Evolutionary conservation across 2,888 invertebrate genomes (phyloP), one percentile per base, ranked within the genome.

Genomic region (Oscheius sp.): DNA sequence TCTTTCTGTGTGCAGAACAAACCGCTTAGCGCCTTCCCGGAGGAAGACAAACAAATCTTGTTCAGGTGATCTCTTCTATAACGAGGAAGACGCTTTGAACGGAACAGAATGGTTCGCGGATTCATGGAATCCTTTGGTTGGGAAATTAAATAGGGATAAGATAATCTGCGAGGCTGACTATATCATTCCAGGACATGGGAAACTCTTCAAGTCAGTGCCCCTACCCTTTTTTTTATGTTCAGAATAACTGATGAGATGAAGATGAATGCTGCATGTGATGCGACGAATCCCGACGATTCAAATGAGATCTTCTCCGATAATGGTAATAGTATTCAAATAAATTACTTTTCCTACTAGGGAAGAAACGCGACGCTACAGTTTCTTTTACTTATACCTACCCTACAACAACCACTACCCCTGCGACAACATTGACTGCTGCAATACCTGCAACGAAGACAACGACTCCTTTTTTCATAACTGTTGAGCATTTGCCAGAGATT

Each of bases 161-260:
- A 72, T 82, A 30, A 51, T 82, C 9, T 82, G 82, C 65, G 61
- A 71, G 32, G 80, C 75, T n/a, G 87, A 88, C 72, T 84, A 81
- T 71, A 87, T 88, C 32, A 82, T 88, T 20, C 88, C 88, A 0
- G 88, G 88, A 2, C 88, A 88, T 68, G 88, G 88, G 0, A 78
- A 85, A 26, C 86, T 87, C 81, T 88, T 88, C 78, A 72, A 71
- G 77, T 78, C 24, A 2, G 14, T 2, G 30, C 26, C 24, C 24
- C 12, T 4, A 22, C 8, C 45, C 8, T n/a, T 14, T 44, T 8
- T 44, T 20, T 5, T 24, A 4, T 14, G 2, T 62, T 49, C 9
- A 62, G 62, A 17, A 47, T 62, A n/a, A 20, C 62, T 9, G 62
- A 62, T 12, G 62, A 62, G 22, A 62, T 62, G 62, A 45, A 47